Base-by-base conservation (phyloP, 1,140 invertebrate genomes). In the Heliconius melpomene region DNA sequence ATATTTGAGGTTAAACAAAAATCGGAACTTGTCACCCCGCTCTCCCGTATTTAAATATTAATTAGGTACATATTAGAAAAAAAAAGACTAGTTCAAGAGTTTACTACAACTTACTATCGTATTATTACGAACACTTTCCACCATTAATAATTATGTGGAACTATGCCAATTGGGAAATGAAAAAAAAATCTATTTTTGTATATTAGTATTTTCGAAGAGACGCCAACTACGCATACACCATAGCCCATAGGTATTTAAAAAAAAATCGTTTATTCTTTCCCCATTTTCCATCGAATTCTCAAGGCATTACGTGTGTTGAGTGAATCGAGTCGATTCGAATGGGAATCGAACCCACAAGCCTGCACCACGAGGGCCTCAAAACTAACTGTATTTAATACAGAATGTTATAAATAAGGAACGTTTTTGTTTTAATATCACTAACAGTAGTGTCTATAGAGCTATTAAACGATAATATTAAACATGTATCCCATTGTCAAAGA, bases 151-250 rank as follows among this genome's bases (percentile, higher is more conserved):
- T 29, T 2, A 66, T 16, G 60, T 66, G 60, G 60, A 66, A 66
- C 60, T 3, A 0, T 70, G 60, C 60, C 77, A 72, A 78, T 78
- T 78, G 16, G 77, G 32, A 78, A 72, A 74, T 74, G 23, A 46
- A 74, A 74, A 74, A 74, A 74, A 78, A 66, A 57, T 73, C 72
- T 74, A 73, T 78, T 74, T 66, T 78, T 40, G 20, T 74, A 38
- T 57, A 75, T 8, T 50, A 13, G n/a, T 57, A 57, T 57, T 74
- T 52, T 32, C 11, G 74, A 23, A 38, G 54, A 13, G 36, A 75
- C 23, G 74, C 74, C 74, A 75, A 75, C 74, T 75, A 66, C 52
- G 54, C 74, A 50, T 52, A 54, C 60, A 9, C 57, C 7, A 8
- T 57, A 57, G 50, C 5, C n/a, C 54, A 57, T 57, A 57, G 7